phyloP scores from a whole-genome alignment of 92 coral and sea anemone genomes.

The Paramuricea clavata region DNA sequence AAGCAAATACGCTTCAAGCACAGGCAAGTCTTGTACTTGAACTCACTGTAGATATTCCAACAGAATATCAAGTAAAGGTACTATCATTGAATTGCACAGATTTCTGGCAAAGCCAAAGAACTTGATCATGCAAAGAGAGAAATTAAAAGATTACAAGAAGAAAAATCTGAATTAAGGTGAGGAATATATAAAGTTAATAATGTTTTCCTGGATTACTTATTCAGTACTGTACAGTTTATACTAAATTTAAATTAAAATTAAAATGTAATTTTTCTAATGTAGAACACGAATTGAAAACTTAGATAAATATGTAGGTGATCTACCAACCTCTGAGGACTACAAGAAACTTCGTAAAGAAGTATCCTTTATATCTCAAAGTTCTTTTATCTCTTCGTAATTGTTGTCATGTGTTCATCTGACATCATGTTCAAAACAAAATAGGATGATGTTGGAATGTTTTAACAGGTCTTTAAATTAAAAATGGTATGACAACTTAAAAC shows the following conservation, averaged over 20 bases:
- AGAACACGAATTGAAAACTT: conserved; percentile 47
- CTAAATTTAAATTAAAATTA: background rate
- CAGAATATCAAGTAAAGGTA: background rate
- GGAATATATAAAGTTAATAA: background rate
- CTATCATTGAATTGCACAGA: background rate
- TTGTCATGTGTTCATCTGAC: no score
- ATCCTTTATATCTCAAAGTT: background rate
- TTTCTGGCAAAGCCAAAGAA: conserved; percentile 10
- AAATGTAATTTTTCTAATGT: background rate
- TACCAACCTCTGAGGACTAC: conserved; percentile 45
- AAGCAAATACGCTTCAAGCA: background rate
- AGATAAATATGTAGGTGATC: conserved; percentile 35
- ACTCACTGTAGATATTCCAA: background rate
- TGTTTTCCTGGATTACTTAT: background rate
- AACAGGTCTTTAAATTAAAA: background rate
- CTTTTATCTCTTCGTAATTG: background rate
- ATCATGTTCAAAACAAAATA: no score
- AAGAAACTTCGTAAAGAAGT: conserved; percentile 42
- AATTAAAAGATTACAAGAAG: conserved; percentile 15
- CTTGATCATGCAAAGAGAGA: conserved; percentile 11
- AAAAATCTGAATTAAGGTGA: conserved; percentile 26
- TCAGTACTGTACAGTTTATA: no score
- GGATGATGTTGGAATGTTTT: no score
- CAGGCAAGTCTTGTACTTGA: background rate
- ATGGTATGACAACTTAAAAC: background rate